Evolutionary conservation across 2,113 vertebrate genomes (phyloP).

Genomic region (Odocoileus virginianus): DNA sequence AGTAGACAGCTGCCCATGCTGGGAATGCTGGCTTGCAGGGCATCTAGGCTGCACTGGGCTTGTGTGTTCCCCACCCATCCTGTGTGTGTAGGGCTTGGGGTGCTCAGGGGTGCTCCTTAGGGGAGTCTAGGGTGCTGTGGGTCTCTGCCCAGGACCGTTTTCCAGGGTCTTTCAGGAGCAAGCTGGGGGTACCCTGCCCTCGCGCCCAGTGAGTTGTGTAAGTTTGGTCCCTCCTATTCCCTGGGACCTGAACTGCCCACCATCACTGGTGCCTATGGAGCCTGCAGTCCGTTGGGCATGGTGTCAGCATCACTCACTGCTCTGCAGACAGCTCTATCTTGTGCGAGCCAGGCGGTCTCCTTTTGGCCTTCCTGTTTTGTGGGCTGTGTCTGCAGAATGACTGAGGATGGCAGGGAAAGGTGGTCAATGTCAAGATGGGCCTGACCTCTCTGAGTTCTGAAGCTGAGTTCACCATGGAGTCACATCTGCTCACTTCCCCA

Average conservation of each 20-base stretch:
- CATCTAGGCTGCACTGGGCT: neutral
- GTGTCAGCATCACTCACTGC: neutral
- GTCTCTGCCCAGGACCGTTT: neutral
- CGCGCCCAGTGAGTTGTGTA: rapidly evolving
- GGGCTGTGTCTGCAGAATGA: neutral
- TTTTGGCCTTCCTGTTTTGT: neutral
- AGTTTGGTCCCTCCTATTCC: neutral
- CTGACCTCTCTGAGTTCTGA: neutral
- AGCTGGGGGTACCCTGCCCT: neutral
- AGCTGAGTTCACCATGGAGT: neutral
- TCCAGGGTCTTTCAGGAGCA: neutral
- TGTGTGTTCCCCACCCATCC: neutral
- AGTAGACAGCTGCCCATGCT: rapidly evolving
- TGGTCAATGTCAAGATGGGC: rapidly evolving
- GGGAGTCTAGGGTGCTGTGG: neutral
- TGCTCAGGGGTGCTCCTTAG: neutral
- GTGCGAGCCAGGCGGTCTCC: neutral
- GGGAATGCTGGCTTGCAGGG: neutral
- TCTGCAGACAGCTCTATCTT: neutral
- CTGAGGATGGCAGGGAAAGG: rapidly evolving
- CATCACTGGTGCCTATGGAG: rapidly evolving
- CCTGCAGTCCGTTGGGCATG: rapidly evolving
- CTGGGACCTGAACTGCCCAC: rapidly evolving
- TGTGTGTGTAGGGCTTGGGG: neutral
- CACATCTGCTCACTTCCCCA: rapidly evolving